These are phyloP conservation scores for Charanyca ferruginea DNA, from an alignment of 2,888 invertebrate genomes.

Conservation along the genomic window DNA sequence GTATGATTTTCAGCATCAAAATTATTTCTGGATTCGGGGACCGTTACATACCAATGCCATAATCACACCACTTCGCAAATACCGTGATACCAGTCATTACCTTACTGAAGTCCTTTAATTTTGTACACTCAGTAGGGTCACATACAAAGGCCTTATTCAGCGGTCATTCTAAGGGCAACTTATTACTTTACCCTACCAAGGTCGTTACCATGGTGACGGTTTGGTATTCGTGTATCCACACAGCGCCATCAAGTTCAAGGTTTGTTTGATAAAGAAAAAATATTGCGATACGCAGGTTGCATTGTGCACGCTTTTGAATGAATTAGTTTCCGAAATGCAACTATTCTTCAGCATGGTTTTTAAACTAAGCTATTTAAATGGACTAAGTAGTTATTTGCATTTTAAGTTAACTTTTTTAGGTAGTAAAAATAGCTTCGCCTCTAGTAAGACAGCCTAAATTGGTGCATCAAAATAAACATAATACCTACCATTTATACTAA, in stretches of 20 bases:
- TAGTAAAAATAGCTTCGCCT: background rate
- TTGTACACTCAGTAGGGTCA: slow-evolving; percentile 6
- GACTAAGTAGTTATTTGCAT: background rate
- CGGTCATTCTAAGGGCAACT: slow-evolving; percentile 44
- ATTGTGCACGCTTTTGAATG: slow-evolving; percentile 29
- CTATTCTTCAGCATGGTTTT: slow-evolving; percentile 9
- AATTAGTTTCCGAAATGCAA: slow-evolving; percentile 6
- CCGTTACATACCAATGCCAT: background rate
- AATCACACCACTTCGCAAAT: background rate
- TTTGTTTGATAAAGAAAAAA: slow-evolving; percentile 19
- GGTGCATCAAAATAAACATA: slow-evolving; percentile 5
- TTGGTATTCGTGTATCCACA: slow-evolving; percentile 29
- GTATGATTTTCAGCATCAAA: too few relatives aligned
- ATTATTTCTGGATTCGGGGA: background rate
- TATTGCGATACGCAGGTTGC: slow-evolving; percentile 18
- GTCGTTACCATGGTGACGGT: slow-evolving; percentile 47
- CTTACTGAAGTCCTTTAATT: slow-evolving; percentile 19
- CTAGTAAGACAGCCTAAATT: background rate
- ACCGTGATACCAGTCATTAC: slow-evolving; percentile 10
- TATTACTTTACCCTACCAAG: slow-evolving; percentile 32
- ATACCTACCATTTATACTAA: background rate
- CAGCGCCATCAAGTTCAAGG: slow-evolving; percentile 49
- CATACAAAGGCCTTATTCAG: slow-evolving; percentile 14
- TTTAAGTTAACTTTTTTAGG: background rate
- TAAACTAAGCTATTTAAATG: background rate